Percentiles rank a stretch among this genome's conserved stretches.
These are phyloP conservation scores for Lepidurus couesii DNA, from an alignment of 1,140 invertebrate genomes.

Conservation along the genomic window DNA sequence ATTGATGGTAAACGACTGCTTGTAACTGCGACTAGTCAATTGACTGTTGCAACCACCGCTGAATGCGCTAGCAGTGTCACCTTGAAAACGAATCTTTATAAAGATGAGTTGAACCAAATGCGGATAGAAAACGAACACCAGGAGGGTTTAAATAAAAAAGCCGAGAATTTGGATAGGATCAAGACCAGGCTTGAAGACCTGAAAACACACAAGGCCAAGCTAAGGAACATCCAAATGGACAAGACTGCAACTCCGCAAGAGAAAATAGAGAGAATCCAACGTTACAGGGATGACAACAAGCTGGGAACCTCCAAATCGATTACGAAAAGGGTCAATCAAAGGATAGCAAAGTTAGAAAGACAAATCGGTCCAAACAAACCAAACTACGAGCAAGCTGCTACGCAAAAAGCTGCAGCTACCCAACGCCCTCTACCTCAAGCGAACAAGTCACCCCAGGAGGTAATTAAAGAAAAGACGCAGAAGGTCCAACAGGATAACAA, in stretches of 20 bases:
- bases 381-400: neutral
- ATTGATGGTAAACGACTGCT: conserved; percentile 9
- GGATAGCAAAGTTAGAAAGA: too few relatives aligned
- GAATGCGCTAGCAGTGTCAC: neutral
- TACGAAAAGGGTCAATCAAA: too few relatives aligned
- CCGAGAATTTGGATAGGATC: too few relatives aligned
- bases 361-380: too few relatives aligned
- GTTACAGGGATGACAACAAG: neutral
- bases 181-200: too few relatives aligned
- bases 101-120: neutral
- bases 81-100: neutral
- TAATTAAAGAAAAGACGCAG: neutral
- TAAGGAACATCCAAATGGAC: too few relatives aligned
- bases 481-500: neutral
- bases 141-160: too few relatives aligned
- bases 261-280: too few relatives aligned
- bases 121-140: neutral
- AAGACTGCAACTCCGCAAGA: too few relatives aligned
- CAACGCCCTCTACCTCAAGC: neutral
- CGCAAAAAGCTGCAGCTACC: neutral
- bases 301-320: too few relatives aligned
- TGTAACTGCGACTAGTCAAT: neutral
- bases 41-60: neutral
- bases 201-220: too few relatives aligned
- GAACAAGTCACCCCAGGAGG: neutral